These are phyloP conservation scores for Limnephilus auricula DNA, from an alignment of 2,888 invertebrate species.

Conservation along the genomic window DNA sequence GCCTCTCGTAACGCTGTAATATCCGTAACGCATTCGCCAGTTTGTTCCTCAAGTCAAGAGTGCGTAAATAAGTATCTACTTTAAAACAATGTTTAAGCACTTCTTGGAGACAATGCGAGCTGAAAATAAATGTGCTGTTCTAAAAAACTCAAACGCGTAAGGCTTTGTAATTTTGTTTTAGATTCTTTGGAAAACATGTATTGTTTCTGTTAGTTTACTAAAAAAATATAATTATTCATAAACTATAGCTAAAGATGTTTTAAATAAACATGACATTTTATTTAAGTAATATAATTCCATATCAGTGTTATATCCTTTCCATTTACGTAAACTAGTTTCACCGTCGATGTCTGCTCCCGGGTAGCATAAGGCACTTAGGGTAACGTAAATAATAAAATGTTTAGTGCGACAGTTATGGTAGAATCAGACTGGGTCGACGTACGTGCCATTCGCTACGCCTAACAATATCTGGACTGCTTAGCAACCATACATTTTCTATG, in stretches of 20 bases:
- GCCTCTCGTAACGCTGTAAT: no score
- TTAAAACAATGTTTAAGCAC: not conserved
- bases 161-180: not conserved
- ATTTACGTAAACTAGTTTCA: not conserved
- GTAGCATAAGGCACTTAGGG: not conserved
- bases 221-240: no score
- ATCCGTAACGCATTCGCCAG: no score
- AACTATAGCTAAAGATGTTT: no score
- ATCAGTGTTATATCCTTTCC: not conserved
- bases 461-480: no score
- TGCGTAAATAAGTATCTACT: no score
- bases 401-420: constrained; percentile 46
- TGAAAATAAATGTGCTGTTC: not conserved
- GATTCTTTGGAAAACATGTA: not conserved
- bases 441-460: no score
- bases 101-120: no score
- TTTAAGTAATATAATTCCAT: not conserved
- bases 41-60: no score
- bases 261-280: not conserved
- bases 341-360: not conserved
- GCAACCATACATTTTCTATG: no score
- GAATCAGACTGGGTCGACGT: no score
- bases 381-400: constrained; percentile 41
- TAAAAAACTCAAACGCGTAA: not conserved
- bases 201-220: not conserved